Conservation (phyloP, 2,113 vertebrate species). For the Phylloscopus trochiloides region DNA sequence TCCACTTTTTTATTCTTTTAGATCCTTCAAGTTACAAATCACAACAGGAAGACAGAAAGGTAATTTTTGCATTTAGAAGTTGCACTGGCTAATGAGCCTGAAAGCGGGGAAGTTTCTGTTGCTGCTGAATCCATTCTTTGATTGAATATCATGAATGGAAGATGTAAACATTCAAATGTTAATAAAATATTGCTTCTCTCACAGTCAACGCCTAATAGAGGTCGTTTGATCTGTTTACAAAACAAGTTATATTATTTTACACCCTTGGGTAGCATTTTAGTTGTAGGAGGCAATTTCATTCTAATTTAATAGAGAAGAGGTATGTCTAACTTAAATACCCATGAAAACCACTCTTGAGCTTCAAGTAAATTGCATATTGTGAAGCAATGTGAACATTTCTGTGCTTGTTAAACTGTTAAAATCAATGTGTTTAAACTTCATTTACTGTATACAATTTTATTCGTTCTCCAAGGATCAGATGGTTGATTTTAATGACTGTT, state of each 20-base stretch:
- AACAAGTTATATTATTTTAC: conserved; percentile 68
- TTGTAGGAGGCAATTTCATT: conserved; percentile 61
- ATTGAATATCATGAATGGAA: conserved; percentile 59
- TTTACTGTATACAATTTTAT: conserved; percentile 44
- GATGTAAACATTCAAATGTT: conserved; percentile 26
- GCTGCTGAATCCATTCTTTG: conserved; percentile 41
- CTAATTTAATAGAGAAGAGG: conserved; percentile 63
- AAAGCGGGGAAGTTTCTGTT: conserved; percentile 12
- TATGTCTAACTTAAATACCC: conserved; percentile 54
- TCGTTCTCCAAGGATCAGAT: conserved; percentile 1
- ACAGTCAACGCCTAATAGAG: conserved; percentile 51
- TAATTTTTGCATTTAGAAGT: background rate
- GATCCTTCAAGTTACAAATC: background rate
- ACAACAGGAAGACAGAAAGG: background rate
- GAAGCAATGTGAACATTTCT: background rate
- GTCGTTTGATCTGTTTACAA: conserved; percentile 62
- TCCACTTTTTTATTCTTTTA: background rate
- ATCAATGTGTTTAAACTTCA: conserved; percentile 51
- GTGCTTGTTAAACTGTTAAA: conserved; percentile 51
- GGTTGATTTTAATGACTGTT: conserved; percentile 36
- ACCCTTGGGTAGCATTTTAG: conserved; percentile 51
- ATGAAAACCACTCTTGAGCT: conserved; percentile 18
- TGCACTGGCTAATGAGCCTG: background rate
- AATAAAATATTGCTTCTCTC: conserved; percentile 62
- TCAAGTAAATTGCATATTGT: conserved; percentile 55